phyloP scores from a whole-genome alignment of 2,113 vertebrate species.

The Probosciger aterrimus region DNA sequence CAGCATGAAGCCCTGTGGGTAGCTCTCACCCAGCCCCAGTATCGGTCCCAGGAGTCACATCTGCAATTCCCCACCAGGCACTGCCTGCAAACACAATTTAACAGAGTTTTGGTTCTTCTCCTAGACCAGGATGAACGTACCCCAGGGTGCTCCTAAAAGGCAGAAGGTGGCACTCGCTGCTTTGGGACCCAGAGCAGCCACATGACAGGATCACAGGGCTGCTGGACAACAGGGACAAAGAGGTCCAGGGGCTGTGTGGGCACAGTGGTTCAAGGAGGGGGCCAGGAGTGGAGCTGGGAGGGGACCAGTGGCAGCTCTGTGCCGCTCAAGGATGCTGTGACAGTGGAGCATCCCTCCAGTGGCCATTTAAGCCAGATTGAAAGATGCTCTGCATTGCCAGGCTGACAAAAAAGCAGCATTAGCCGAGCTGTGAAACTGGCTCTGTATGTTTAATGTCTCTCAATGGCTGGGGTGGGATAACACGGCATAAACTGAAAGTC shows the following conservation, averaged over 20 bases:
- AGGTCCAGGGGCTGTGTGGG: fast-evolving
- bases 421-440: constrained; percentile 17
- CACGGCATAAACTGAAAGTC: constrained; percentile 6
- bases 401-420: constrained; percentile 29
- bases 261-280: fast-evolving
- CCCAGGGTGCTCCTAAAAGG: neutral
- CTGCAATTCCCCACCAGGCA: neutral
- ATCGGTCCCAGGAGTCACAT: neutral
- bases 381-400: constrained; percentile 51
- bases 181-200: fast-evolving
- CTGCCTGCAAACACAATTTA: neutral
- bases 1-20: neutral
- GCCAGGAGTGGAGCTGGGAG: neutral
- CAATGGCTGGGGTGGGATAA: constrained; percentile 51
- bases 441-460: constrained; percentile 57
- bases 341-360: constrained; percentile 38
- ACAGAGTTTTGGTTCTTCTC: neutral
- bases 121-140: fast-evolving
- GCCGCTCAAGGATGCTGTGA: neutral
- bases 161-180: fast-evolving
- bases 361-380: constrained; percentile 62
- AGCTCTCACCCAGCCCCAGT: neutral
- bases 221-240: fast-evolving
- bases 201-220: fast-evolving
- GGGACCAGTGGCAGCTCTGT: neutral